These are phyloP conservation scores for Chrysolina americana DNA, from an alignment of 2,888 invertebrate species.

Conservation along the genomic window DNA sequence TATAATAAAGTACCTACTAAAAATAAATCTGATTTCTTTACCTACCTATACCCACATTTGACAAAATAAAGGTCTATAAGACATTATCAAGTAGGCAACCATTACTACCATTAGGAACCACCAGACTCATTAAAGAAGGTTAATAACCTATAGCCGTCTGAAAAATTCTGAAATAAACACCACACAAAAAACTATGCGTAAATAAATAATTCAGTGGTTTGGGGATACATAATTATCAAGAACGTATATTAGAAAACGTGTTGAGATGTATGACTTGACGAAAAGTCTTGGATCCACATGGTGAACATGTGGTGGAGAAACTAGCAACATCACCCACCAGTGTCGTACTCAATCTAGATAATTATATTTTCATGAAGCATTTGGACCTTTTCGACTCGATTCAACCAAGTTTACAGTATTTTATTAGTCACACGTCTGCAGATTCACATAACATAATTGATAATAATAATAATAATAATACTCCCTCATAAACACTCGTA, in stretches of 20 bases:
- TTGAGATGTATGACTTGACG: slow-evolving; percentile 1
- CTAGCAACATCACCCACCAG: neutral
- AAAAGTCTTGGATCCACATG: slow-evolving; percentile 19
- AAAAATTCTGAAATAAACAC: slow-evolving; percentile 15
- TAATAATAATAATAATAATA: too few species aligned
- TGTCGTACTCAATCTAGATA: neutral
- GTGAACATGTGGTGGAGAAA: slow-evolving; percentile 20
- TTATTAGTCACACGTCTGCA: too few species aligned
- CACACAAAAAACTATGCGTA: slow-evolving; percentile 12
- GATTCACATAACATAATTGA: too few species aligned
- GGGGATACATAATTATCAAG: slow-evolving; percentile 16
- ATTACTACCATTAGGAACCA: neutral
- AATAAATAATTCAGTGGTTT: slow-evolving; percentile 19
- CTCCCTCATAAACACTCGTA: too few species aligned
- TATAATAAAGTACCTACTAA: too few species aligned
- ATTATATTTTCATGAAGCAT: too few species aligned
- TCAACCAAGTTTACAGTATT: too few species aligned
- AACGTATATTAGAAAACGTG: slow-evolving; percentile 9
- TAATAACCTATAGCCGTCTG: slow-evolving; percentile 12
- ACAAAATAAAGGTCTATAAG: neutral
- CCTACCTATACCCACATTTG: too few species aligned
- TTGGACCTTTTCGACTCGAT: too few species aligned
- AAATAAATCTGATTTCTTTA: too few species aligned
- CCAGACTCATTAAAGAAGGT: neutral
- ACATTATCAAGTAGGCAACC: neutral